These are phyloP conservation scores for Linurgus olivaceus DNA, from an alignment of 2,797 vertebrate genomes.

Conservation along the genomic window DNA sequence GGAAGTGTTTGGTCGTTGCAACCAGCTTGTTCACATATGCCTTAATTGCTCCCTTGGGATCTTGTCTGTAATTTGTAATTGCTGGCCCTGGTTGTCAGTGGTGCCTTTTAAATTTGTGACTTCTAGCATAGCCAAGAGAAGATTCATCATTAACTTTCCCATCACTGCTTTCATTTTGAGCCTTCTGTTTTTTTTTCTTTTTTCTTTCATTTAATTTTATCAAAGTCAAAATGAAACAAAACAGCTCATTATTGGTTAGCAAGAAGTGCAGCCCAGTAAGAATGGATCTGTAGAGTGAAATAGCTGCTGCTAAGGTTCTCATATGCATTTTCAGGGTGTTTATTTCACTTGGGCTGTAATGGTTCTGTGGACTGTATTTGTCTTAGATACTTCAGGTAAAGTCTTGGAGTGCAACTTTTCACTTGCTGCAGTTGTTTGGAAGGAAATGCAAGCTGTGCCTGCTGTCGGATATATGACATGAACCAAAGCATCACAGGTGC, in stretches of 20 bases:
- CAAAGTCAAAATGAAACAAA: neutral
- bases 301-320: neutral
- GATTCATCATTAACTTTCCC: neutral
- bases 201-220: constrained; percentile 3
- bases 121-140: neutral
- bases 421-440: neutral
- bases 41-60: constrained; percentile 17
- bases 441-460: neutral
- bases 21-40: neutral
- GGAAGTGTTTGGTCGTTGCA: neutral
- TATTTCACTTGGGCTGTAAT: neutral
- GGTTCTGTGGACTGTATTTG: neutral
- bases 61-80: neutral
- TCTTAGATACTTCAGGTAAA: neutral
- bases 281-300: neutral
- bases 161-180: neutral
- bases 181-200: neutral
- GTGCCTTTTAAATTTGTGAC: constrained; percentile 25
- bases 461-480: neutral
- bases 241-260: neutral
- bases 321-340: neutral
- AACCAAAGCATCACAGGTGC: neutral
- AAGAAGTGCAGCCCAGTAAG: neutral
- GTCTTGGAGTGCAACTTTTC: neutral
- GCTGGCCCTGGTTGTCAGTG: neutral